These are phyloP conservation scores for Lamellibrachia luymesi DNA, from an alignment of 1,140 invertebrate species.

Conservation along the genomic window DNA sequence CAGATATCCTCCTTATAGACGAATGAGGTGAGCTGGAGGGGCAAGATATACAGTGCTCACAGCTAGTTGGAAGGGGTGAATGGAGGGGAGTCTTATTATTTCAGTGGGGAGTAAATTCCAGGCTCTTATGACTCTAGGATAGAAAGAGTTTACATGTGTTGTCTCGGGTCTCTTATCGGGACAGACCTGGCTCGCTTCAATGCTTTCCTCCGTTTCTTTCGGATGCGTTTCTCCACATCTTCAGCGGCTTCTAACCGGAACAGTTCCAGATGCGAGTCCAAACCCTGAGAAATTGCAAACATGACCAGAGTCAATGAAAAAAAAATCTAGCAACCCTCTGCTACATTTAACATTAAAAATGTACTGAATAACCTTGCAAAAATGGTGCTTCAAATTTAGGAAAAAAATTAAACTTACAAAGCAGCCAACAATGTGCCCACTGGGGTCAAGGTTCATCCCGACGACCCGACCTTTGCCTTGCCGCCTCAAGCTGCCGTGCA, in stretches of 20 bases:
- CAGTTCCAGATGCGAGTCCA: slow-evolving; percentile 77
- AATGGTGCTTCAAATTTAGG: neutral
- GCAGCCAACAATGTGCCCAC: neutral
- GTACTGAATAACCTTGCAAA: too few relatives aligned
- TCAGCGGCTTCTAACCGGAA: slow-evolving; percentile 77
- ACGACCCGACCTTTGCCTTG: slow-evolving; percentile 5
- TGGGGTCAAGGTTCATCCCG: slow-evolving; percentile 13
- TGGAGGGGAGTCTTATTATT: too few relatives aligned
- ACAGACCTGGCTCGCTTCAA: slow-evolving; percentile 34
- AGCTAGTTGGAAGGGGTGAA: too few relatives aligned
- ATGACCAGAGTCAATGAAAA: neutral
- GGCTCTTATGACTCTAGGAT: too few relatives aligned
- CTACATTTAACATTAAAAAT: too few relatives aligned
- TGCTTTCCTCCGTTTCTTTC: slow-evolving; percentile 75
- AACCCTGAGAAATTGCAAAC: slow-evolving; percentile 61
- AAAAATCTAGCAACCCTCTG: neutral
- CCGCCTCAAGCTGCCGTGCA: neutral
- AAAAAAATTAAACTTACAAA: neutral
- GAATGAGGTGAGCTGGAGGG: too few relatives aligned
- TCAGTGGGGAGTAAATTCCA: too few relatives aligned
- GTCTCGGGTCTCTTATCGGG: too few relatives aligned
- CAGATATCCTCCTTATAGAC: too few relatives aligned
- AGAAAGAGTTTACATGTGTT: too few relatives aligned
- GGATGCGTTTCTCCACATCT: slow-evolving; percentile 68
- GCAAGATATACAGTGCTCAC: too few relatives aligned